Conservation (phyloP, 2,888 invertebrate species). For the Halictus ligatus region DNA sequence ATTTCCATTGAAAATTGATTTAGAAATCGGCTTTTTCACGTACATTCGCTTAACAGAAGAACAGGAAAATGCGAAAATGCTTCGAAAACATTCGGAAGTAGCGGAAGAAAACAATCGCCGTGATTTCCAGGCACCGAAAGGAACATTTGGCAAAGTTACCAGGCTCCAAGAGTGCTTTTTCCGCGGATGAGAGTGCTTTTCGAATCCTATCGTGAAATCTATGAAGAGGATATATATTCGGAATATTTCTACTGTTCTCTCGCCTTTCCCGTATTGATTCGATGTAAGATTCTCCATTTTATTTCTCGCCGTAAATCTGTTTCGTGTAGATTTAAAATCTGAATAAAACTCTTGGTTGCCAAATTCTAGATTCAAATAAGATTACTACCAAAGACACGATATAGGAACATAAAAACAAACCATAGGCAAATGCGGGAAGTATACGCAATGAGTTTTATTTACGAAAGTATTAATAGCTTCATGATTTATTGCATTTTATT, state of each 20-base stretch:
- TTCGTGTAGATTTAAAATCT: neutral
- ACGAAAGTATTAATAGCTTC: too few relatives aligned
- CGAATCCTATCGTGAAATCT: slow-evolving; percentile 50
- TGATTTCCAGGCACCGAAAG: slow-evolving; percentile 53
- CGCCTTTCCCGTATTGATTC: slow-evolving; percentile 34
- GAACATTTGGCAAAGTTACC: slow-evolving; percentile 60
- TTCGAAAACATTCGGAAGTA: slow-evolving; percentile 13
- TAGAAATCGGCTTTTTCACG: neutral
- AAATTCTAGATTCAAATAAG: neutral
- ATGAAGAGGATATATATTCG: slow-evolving; percentile 49
- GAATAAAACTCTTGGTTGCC: neutral
- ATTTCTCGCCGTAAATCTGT: slow-evolving; percentile 9
- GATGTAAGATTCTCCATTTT: slow-evolving; percentile 30
- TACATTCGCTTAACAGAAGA: neutral
- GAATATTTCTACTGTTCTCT: slow-evolving; percentile 50
- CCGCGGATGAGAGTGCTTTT: slow-evolving; percentile 45
- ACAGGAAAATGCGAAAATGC: slow-evolving; percentile 5
- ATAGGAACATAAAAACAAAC: neutral
- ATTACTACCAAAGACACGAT: too few relatives aligned
- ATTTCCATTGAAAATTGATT: neutral
- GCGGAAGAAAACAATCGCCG: slow-evolving; percentile 49
- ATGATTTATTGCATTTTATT: too few relatives aligned
- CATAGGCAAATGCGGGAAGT: neutral
- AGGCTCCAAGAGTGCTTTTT: slow-evolving; percentile 48
- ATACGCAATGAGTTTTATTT: neutral